Conservation (phyloP, 2,888 invertebrate species). For the Corythucha ciliata region DNA sequence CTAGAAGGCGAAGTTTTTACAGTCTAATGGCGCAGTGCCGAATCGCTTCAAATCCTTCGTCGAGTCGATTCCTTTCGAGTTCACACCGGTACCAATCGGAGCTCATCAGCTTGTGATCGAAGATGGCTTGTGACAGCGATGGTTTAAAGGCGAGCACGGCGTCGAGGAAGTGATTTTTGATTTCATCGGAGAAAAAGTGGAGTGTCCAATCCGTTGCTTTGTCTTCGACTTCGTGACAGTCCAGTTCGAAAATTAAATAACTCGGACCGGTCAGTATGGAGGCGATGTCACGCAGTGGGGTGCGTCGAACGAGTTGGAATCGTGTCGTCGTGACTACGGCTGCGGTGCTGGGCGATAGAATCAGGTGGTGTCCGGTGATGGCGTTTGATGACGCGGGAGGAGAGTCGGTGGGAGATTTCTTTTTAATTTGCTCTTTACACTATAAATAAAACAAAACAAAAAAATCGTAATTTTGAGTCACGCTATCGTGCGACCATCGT, state of each 20-base stretch:
- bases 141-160: conserved; percentile 11
- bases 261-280: conserved; percentile 18
- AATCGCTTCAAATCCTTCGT: conserved; percentile 14
- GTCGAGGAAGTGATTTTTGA: conserved; percentile 23
- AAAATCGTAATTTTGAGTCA: background rate
- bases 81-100: conserved; percentile 21
- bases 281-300: conserved; percentile 14
- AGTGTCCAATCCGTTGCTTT: conserved; percentile 26
- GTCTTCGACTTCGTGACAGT: conserved; percentile 28
- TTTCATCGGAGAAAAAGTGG: conserved; percentile 26
- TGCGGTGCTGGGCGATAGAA: conserved; percentile 6
- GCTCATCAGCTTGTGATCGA: conserved; percentile 24
- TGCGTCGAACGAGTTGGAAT: conserved; percentile 10
- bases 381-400: too few relatives aligned
- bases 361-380: conserved; percentile 16
- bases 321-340: conserved; percentile 10
- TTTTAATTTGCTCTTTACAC: too few relatives aligned
- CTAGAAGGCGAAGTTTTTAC: too few relatives aligned
- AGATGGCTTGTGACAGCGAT: conserved; percentile 21
- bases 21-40: too few relatives aligned
- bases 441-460: conserved; percentile 3
- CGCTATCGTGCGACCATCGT: background rate
- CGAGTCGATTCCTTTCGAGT: conserved; percentile 16
- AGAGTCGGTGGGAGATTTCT: too few relatives aligned
- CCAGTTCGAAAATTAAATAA: conserved; percentile 23